Base-by-base conservation (phyloP, 2,888 invertebrate species). In the Clusia tigrina region DNA sequence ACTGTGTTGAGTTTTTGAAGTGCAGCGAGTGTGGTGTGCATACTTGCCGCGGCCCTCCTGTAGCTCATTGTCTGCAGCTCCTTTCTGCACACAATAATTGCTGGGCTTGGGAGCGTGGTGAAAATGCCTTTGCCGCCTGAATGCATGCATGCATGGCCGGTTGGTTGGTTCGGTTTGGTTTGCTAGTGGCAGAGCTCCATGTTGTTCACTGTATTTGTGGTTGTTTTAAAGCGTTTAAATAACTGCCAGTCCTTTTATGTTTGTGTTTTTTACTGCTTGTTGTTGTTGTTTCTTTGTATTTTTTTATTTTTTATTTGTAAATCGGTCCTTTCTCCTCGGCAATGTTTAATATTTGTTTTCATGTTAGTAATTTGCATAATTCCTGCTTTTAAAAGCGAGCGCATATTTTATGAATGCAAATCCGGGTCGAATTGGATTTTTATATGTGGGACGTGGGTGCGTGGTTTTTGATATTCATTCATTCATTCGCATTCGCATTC, bases 321-420 rank as follows among this genome's bases (percentile, higher is more conserved):
- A 42, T 42, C 42, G 10, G 42, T 42, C 42, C 42, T 42, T 42
- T 42, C n/a, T 6, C 42, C 42, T 42, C n/a, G 10, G 73, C 76
- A 62, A 74, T 77, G 77, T 74, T 77, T 74, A 76, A 74, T 74
- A 74, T 74, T 74, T 74, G 77, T 74, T 77, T 77, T 74, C 73
- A 74, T 76, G 77, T 76, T 73, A 66, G 76, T 77, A 76, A 74
- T 74, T 74, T 74, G 74, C 74, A 74, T 74, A 74, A 74, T 74
- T 77, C 64, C 63, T 74, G 48, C 54, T 37, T 54, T 60, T 46
- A 61, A 48, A 66, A 58, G 65, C 54, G 56, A 54, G 66, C 70
- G 65, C 72, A 74, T 74, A 73, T 76, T 74, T 74, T 77, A 77
- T 74, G 74, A 77, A 74, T 74, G 74, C 77, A 77, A 74, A 77